A percentile compares a stretch with the other conserved stretches of the same genome.
phyloP scores from a whole-genome alignment of 2,113 vertebrate species.

The Periophthalmus modestus region DNA sequence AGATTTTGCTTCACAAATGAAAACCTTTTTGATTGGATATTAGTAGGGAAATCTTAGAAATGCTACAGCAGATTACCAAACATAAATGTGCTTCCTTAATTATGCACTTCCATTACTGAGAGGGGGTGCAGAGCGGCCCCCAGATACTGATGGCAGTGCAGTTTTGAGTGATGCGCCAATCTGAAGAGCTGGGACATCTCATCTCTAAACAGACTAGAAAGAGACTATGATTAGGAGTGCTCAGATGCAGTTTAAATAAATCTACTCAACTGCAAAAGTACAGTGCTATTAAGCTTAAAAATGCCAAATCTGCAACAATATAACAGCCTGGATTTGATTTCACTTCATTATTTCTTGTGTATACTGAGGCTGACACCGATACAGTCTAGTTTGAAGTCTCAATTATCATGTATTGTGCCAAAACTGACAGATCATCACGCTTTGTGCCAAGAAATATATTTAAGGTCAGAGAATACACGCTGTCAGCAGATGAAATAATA shows the following conservation, averaged over 20 bases:
- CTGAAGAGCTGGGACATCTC: slow-evolving; percentile 45
- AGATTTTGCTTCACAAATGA: slow-evolving; percentile 81
- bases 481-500: slow-evolving; percentile 39
- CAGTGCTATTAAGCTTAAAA: slow-evolving; percentile 35
- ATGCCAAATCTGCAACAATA: slow-evolving; percentile 1
- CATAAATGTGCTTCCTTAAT: slow-evolving; percentile 80
- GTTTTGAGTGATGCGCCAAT: slow-evolving; percentile 67
- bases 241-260: slow-evolving; percentile 45
- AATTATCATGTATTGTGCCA: slow-evolving; percentile 24
- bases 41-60: slow-evolving; percentile 78
- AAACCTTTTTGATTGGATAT: slow-evolving; percentile 83
- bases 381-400: slow-evolving; percentile 17
- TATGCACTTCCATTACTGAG: slow-evolving; percentile 78
- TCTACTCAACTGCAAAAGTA: slow-evolving; percentile 31
- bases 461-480: slow-evolving; percentile 28
- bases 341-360: not conserved
- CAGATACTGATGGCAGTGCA: slow-evolving; percentile 60
- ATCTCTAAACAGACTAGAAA: slow-evolving; percentile 47
- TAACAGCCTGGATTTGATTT: slow-evolving; percentile 7
- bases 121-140: slow-evolving; percentile 54
- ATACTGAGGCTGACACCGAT: slow-evolving; percentile 21
- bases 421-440: slow-evolving; percentile 22
- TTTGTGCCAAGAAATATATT: slow-evolving; percentile 23
- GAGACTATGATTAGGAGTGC: slow-evolving; percentile 48
- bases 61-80: slow-evolving; percentile 80